These are phyloP conservation scores for Phasianus colchicus DNA, from an alignment of 2,113 vertebrate genomes.

Conservation along the genomic window DNA sequence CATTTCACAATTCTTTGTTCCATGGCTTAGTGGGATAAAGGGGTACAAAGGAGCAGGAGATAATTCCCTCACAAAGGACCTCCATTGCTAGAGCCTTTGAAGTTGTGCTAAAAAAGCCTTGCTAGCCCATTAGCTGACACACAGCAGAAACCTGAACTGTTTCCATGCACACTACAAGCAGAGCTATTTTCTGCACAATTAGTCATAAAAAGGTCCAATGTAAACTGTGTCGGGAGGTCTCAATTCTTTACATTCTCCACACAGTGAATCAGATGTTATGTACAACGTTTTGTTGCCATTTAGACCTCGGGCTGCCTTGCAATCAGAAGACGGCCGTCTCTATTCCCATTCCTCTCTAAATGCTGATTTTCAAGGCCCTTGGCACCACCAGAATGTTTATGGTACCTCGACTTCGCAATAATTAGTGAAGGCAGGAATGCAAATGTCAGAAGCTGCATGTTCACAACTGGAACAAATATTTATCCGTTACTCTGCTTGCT, in stretches of 20 bases:
- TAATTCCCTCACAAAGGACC: conserved; percentile 75
- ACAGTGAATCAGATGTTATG: conserved; percentile 65
- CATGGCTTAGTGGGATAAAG: conserved; percentile 55
- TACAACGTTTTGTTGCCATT: conserved; percentile 70
- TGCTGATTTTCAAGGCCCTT: conserved; percentile 14
- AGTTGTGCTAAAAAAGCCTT: conserved; percentile 67
- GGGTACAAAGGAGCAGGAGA: conserved; percentile 72
- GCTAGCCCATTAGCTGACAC: conserved; percentile 75
- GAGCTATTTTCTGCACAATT: conserved; percentile 78
- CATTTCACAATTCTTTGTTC: conserved; percentile 34
- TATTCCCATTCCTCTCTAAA: neutral
- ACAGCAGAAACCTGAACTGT: conserved; percentile 76
- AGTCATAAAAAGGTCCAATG: conserved; percentile 77
- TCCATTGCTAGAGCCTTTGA: conserved; percentile 73
- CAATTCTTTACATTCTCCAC: conserved; percentile 75
- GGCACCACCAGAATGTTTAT: conserved; percentile 25
- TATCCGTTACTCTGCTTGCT: neutral
- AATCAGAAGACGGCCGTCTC: conserved; percentile 36
- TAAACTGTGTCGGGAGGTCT: conserved; percentile 77
- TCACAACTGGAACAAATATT: neutral
- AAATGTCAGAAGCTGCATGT: neutral
- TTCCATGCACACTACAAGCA: conserved; percentile 71
- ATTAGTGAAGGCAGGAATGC: neutral
- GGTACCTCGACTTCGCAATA: neutral
- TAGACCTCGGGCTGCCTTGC: conserved; percentile 52